Evolutionary conservation across 2,888 invertebrate genomes (phyloP).

Genomic region (Rhynchonema sp.): DNA sequence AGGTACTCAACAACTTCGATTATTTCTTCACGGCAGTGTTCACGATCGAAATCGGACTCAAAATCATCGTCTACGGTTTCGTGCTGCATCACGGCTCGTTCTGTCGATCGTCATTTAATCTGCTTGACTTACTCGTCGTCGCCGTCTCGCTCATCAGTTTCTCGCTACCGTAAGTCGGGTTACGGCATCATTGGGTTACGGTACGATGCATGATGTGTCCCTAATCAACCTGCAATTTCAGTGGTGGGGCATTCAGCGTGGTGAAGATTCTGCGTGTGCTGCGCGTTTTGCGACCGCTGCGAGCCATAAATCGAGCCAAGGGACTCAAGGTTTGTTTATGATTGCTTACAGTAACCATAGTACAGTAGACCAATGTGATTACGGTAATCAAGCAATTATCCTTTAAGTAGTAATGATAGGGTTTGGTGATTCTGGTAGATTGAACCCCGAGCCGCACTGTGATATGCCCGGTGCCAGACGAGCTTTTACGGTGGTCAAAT

Average conservation of each 20-base stretch:
- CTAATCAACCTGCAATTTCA: background rate
- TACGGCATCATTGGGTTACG: background rate
- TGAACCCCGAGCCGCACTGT: no score
- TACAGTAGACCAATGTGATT: background rate
- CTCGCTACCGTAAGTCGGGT: slow-evolving; percentile 54
- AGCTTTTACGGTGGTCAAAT: no score
- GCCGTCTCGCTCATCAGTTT: slow-evolving; percentile 89
- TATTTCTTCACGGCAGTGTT: slow-evolving; percentile 95
- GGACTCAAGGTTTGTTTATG: slow-evolving; percentile 68
- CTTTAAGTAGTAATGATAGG: no score
- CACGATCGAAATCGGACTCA: slow-evolving; percentile 85
- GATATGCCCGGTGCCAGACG: no score
- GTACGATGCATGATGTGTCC: background rate
- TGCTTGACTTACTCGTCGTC: slow-evolving; percentile 92
- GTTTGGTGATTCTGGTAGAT: no score
- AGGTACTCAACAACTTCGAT: slow-evolving; percentile 88
- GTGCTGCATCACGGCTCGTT: slow-evolving; percentile 93
- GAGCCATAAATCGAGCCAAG: slow-evolving; percentile 98
- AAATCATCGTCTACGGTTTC: slow-evolving; percentile 82
- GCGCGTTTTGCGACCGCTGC: slow-evolving; percentile 83
- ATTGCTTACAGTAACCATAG: background rate
- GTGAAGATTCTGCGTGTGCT: slow-evolving; percentile 92
- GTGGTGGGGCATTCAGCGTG: slow-evolving; percentile 49
- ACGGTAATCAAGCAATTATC: no score
- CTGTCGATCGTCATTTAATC: slow-evolving; percentile 91